Conservation (phyloP, 2,888 invertebrate species). For the Proisotoma minuta region DNA sequence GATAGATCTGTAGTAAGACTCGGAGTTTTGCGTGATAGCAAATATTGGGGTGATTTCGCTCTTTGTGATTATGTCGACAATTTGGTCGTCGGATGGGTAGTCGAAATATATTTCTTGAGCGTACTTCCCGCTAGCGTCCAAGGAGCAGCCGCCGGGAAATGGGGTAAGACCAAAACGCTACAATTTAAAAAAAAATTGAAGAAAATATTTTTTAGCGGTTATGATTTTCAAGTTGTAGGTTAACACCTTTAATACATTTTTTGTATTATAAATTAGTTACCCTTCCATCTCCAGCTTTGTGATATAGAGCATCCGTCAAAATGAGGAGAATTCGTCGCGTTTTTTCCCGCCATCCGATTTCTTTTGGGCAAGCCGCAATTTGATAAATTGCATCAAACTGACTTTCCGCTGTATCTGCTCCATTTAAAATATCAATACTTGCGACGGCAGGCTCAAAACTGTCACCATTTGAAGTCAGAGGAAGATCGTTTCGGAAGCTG, state of each 20-base stretch:
- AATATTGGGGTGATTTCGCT: background rate
- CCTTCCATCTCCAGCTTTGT: background rate
- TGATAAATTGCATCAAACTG: background rate
- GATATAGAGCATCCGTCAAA: background rate
- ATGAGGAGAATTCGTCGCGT: background rate
- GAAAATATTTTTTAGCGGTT: too few species aligned
- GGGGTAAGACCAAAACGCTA: background rate
- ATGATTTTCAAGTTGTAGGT: background rate
- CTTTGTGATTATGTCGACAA: background rate
- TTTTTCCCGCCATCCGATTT: background rate
- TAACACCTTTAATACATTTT: background rate
- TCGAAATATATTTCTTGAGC: background rate
- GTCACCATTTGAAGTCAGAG: background rate
- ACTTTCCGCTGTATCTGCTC: background rate
- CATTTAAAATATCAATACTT: background rate
- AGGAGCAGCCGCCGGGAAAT: background rate
- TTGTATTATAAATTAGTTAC: background rate
- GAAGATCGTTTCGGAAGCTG: background rate
- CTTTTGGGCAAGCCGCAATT: background rate
- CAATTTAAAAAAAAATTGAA: background rate
- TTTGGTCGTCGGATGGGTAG: background rate
- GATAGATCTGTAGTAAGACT: background rate
- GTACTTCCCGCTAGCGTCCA: background rate
- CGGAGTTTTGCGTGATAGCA: background rate
- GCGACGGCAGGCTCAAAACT: background rate